Base-by-base conservation (phyloP, 35 echinoderm and acorn worm genomes). In the Lytechinus pictus region DNA sequence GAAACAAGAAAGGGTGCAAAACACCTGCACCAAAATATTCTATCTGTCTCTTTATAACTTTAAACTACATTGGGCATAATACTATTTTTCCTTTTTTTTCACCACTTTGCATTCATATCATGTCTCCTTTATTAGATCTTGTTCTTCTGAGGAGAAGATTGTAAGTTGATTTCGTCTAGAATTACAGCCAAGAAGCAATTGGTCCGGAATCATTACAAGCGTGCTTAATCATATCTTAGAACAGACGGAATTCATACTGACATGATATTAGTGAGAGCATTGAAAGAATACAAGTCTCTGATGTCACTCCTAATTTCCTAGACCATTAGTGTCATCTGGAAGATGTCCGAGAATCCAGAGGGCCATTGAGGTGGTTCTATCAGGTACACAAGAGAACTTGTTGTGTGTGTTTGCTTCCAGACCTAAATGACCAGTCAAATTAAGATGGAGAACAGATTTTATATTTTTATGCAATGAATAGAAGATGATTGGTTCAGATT, bases 211-310 rank as follows among this genome's bases (percentile, higher is more conserved):
- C 66, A 79, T 79, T 79, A 79, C 66, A 24, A 24, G 66, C 66
- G 16, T 79, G 66, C 19, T 79, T 79, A 79, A 79, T 79, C 66
- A 79, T 79, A 79, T 79, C 19, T 79, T 16, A 24, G 66, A 79
- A 79, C 66, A 79, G 66, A 79, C 66, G 66, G 66, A 79, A 79
- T 79, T 79, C 66, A 79, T 79, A n/a, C 66, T 79, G 66, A 79
- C 66, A 79, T 79, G 66, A 79, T 79, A 79, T 79, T 79, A 79
- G 66, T 79, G 66, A 79, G 66, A 24, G 66, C n/a, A 79, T 24
- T 79, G 66, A 79, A 79, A 24, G 66, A 79, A 79, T 79, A 79
- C 66, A 79, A 24, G 66, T 24, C 5, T 79, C 66, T 79, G 66
- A 79, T 79, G 66, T 79, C 66, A 79, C 16, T 79, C 66, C 66